Base-by-base conservation (phyloP, 1,140 invertebrate genomes). In the Danaus melanippus region DNA sequence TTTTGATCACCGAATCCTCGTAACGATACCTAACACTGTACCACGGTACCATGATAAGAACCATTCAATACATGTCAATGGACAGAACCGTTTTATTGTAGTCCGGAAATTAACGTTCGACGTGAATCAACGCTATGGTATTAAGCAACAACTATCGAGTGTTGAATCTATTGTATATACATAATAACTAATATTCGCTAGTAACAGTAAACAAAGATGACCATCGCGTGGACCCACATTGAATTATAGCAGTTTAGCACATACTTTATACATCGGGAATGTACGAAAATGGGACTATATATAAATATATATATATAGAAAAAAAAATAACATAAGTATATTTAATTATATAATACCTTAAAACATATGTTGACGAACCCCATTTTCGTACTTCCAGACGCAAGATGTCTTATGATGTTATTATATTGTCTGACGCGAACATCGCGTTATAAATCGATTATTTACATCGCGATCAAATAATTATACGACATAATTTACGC, bases 401-500 rank as follows among this genome's bases (percentile, higher is more conserved):
- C 9, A 10, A 49, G 10, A 10, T 50, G 49, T 42, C 49, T 12
- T 41, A 46, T 49, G 48, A 49, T 48, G 44, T 53, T 42, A 39
- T 42, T 17, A 12, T 42, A 60, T 42, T 17, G 40, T 46, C 53
- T 45, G 40, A 15, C 15, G 15, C 15, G 15, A 15, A 15, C 15
- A 48, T 53, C 12, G 45, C 56, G 52, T 58, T 61, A 58, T 32
- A 15, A 65, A 62, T 53, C 59, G 56, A 65, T 58, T 62, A 69
- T 69, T 67, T 66, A 71, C 69, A 75, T 69, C 44, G 56, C 41
- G 43, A 53, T 56, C 59, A 66, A 63, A 62, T 58, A 76, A 69
- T 67, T 67, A 72, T 68, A 69, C 69, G 61, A 74, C 63, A 70
- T 66, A 71, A 70, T 63, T 71, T 70, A 72, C 71, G 64, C 50